Percentiles rank a stretch among this genome's conserved stretches.
phyloP scores from a whole-genome alignment of 1,140 invertebrate species.

The Brachionus calyciflorus region DNA sequence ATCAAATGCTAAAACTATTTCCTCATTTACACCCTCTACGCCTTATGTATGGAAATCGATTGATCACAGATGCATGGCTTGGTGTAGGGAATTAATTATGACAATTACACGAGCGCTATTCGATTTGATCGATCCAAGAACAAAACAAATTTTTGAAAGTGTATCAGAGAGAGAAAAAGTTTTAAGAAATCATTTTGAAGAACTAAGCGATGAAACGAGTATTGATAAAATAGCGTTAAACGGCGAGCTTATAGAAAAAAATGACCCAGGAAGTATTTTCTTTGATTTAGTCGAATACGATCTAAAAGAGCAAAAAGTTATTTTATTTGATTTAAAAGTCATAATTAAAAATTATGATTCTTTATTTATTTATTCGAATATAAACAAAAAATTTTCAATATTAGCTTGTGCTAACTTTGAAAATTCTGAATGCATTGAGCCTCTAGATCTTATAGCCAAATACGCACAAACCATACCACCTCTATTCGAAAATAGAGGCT shows the following conservation, averaged over 20 bases:
- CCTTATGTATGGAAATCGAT: slow-evolving; percentile 43
- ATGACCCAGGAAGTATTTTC: not conserved
- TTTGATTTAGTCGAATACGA: not conserved
- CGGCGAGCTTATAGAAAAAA: not conserved
- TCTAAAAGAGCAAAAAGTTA: not conserved
- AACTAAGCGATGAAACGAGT: not conserved
- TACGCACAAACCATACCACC: slow-evolving; percentile 3
- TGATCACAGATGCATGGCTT: slow-evolving; percentile 47
- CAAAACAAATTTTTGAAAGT: slow-evolving; percentile 8
- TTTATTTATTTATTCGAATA: slow-evolving; percentile 37
- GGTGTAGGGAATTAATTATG: slow-evolving; percentile 47
- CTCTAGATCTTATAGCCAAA: not conserved
- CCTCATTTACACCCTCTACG: slow-evolving; percentile 12
- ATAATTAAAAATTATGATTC: slow-evolving; percentile 10
- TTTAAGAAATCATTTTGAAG: slow-evolving; percentile 35
- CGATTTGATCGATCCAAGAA: slow-evolving; percentile 35
- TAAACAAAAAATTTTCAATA: slow-evolving; percentile 10
- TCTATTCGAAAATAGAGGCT: not conserved
- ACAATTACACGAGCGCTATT: slow-evolving; percentile 21
- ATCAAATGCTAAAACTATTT: slow-evolving; percentile 4
- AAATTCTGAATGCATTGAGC: not conserved
- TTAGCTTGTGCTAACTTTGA: not conserved
- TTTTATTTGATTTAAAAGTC: not conserved
- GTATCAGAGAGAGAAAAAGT: not conserved
- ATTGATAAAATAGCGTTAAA: not conserved